phyloP scores from a whole-genome alignment of 2,113 vertebrate species.

The Lophotis ruficrista region DNA sequence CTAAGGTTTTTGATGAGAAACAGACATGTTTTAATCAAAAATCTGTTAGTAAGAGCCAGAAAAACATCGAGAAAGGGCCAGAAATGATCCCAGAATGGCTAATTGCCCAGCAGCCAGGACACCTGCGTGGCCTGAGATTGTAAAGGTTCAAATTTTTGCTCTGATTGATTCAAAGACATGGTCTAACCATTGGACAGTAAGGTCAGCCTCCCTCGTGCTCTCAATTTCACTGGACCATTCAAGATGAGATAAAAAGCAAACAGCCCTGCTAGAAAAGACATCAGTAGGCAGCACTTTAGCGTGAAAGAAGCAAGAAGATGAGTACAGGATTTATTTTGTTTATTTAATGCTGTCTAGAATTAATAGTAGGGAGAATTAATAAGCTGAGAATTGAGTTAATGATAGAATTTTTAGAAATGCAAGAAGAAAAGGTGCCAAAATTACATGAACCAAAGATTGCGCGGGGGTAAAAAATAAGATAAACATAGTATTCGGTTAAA shows the following conservation, averaged over 20 bases:
- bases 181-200: not conserved
- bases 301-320: not conserved
- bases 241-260: not conserved
- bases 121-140: not conserved
- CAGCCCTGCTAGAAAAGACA: not conserved
- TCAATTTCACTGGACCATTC: not conserved
- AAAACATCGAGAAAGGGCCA: not conserved
- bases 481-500: not conserved
- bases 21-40: not conserved
- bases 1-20: not conserved
- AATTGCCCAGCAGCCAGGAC: not conserved
- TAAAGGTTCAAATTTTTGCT: not conserved
- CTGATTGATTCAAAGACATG: not conserved
- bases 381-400: not conserved
- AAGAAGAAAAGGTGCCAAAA: not conserved
- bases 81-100: not conserved
- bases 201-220: not conserved
- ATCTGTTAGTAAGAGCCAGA: not conserved
- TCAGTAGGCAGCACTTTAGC: not conserved
- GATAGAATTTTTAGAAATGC: not conserved
- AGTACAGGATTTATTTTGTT: not conserved
- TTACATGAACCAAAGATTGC: not conserved
- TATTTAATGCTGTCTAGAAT: not conserved
- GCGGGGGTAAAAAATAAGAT: not conserved
- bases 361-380: not conserved